Percentiles rank a stretch among this genome's conserved stretches.
Conservation (phyloP, 2,888 invertebrate genomes). For the Sipha maydis region DNA sequence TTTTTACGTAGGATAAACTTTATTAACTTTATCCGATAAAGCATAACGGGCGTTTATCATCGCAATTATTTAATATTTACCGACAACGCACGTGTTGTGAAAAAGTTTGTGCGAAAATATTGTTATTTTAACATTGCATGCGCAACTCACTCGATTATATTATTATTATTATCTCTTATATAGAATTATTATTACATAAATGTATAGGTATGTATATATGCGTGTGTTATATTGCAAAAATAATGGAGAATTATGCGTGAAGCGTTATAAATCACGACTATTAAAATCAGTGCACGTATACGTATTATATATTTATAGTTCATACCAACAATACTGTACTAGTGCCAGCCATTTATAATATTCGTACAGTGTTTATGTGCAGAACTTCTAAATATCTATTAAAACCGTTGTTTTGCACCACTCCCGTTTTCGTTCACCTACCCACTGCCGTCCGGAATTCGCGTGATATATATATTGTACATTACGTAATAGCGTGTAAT, state of each 20-base stretch:
- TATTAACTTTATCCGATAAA: too few species aligned
- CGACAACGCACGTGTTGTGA: neutral
- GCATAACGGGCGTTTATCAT: neutral
- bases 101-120: neutral
- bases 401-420: neutral
- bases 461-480: neutral
- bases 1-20: neutral
- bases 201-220: neutral
- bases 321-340: neutral
- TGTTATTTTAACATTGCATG: neutral
- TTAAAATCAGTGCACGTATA: slow-evolving; percentile 6
- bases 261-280: neutral
- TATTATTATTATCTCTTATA: neutral
- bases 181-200: neutral
- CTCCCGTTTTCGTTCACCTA: neutral
- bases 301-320: too few species aligned
- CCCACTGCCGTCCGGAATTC: neutral
- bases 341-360: neutral
- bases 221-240: neutral
- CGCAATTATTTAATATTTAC: neutral
- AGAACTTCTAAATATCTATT: slow-evolving; percentile 8
- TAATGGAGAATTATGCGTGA: neutral
- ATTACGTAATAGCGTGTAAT: too few species aligned
- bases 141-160: neutral
- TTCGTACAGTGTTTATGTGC: neutral